Conservation (phyloP, 2,888 invertebrate species). For the Ecliptopera silaceata region DNA sequence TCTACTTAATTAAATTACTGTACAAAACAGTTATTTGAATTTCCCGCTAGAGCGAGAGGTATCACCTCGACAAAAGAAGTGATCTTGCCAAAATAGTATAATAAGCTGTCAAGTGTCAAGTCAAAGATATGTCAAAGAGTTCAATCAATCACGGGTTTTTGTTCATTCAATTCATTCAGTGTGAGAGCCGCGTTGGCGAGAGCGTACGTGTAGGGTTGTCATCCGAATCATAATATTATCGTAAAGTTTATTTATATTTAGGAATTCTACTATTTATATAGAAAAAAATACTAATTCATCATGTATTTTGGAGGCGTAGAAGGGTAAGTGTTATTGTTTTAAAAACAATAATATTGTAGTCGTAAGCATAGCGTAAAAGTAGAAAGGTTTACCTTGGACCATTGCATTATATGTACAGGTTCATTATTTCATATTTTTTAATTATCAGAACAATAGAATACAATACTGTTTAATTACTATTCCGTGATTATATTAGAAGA, state of each 20-base stretch:
- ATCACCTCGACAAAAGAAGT: no score
- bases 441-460: slow-evolving; percentile 20
- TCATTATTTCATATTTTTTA: slow-evolving; percentile 47
- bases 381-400: slow-evolving; percentile 71
- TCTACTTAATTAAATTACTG: no score
- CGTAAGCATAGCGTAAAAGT: slow-evolving; percentile 53
- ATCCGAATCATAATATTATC: slow-evolving; percentile 1
- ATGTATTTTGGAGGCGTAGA: slow-evolving; percentile 75
- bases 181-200: slow-evolving; percentile 50
- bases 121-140: no score
- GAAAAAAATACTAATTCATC: neutral
- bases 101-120: no score
- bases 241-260: slow-evolving; percentile 5
- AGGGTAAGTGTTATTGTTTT: slow-evolving; percentile 60
- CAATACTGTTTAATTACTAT: no score
- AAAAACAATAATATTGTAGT: slow-evolving; percentile 25
- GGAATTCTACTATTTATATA: neutral
- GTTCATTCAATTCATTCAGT: slow-evolving; percentile 39
- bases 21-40: no score
- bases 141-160: neutral
- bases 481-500: no score
- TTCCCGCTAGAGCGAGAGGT: no score
- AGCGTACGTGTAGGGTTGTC: slow-evolving; percentile 32
- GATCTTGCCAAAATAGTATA: no score
- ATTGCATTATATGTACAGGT: slow-evolving; percentile 49